A percentile compares a stretch with the other conserved stretches of the same genome.
phyloP scores from a whole-genome alignment of 2,888 invertebrate species.

The Trichogramma evanescens region DNA sequence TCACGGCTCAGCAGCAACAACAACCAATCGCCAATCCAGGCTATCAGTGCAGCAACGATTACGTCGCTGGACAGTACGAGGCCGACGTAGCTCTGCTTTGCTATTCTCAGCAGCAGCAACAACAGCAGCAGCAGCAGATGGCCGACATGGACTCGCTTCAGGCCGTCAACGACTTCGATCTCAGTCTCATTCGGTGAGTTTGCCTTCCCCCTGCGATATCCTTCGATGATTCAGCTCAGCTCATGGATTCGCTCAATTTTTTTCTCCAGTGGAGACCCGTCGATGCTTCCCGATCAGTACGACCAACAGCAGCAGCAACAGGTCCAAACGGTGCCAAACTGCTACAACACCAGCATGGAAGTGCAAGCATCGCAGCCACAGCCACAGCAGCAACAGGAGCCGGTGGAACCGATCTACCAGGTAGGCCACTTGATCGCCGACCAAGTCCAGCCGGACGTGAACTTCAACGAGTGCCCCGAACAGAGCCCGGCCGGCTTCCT shows the following conservation, averaged over 20 bases:
- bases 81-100: slow-evolving; percentile 11
- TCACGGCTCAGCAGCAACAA: slow-evolving; percentile 15
- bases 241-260: neutral
- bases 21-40: neutral
- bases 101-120: slow-evolving; percentile 15
- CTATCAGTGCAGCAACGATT: slow-evolving; percentile 5
- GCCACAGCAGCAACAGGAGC: too few relatives aligned
- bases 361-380: too few relatives aligned
- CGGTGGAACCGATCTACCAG: too few relatives aligned
- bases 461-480: too few relatives aligned
- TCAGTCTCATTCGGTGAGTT: slow-evolving; percentile 34
- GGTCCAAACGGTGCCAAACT: too few relatives aligned
- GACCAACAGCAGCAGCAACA: slow-evolving; percentile 6
- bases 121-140: slow-evolving; percentile 17
- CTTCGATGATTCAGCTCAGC: neutral
- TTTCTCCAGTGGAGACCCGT: slow-evolving; percentile 36
- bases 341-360: too few relatives aligned
- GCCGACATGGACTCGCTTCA: slow-evolving; percentile 17
- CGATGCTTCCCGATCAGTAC: slow-evolving; percentile 27
- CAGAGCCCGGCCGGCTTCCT: too few relatives aligned
- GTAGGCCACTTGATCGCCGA: too few relatives aligned
- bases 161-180: slow-evolving; percentile 39
- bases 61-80: slow-evolving; percentile 1
- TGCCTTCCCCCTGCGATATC: neutral
- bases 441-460: too few relatives aligned